Evolutionary conservation across 1,140 invertebrate species (phyloP), one percentile per base, ranked within the genome.

Genomic region (Pachyrhynchus sulphureomaculatus): DNA sequence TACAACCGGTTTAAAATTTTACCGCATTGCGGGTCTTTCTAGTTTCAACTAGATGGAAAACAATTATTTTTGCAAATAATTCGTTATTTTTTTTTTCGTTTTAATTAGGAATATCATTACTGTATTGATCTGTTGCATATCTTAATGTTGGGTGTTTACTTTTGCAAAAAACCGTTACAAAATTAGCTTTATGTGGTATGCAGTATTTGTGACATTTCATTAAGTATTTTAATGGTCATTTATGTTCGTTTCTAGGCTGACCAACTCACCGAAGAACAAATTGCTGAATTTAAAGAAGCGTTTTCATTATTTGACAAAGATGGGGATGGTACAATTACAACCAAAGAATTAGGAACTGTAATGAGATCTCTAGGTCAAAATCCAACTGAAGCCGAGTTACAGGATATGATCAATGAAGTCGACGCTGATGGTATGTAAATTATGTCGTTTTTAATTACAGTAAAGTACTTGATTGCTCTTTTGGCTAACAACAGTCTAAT

Each of bases 391-490:
- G 96, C 96, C 39, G 97, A 99, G 80, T 86, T 99, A 34, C 96
- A 99, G 79, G 96, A 99, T 80, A 99, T 99, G 96, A 99, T 99
- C 80, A 99, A 99, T 80, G 96, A 99, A 86, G 96, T 99, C 61
- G 97, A 99, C 82, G 95, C 96, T 73, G 97, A 99, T 80, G 96
- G 97, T 98, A 81, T 81, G 86, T 83, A 54, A 57, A 61, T 65
- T 53, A 12, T 34, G 32, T 29, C 57, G 36, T 42, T 45, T 62
- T 53, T 42, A 32, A 6, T n/a, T 33, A 23, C n/a, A 12, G 10
- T 15, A 12, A 20, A 23, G 18, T 6, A 3, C 12, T 4, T 21
- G 17, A 33, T 29, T 15, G 41, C n/a, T 18, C n/a, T 20, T 12
- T 13, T 32, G 18, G 48, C 33, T 36, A 33, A 2, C 24, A 21